These are phyloP conservation scores for Apostichopus californicus DNA, from an alignment of 35 echinoderm and acorn worm species.

Conservation along the genomic window DNA sequence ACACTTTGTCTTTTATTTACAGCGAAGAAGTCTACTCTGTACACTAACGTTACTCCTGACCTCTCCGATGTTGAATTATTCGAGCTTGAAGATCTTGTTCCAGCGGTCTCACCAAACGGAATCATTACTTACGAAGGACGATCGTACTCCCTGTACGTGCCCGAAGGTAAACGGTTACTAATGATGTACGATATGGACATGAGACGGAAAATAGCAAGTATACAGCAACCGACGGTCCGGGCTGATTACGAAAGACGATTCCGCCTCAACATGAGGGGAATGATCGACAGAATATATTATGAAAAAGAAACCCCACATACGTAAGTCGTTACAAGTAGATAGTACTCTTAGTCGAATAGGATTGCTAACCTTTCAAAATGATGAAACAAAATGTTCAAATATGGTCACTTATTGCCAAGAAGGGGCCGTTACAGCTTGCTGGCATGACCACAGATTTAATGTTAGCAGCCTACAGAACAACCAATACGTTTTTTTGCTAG, in stretches of 20 bases:
- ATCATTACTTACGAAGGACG: slow-evolving; percentile 41
- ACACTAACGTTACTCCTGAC: background rate
- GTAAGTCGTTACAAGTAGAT: background rate
- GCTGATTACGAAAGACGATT: slow-evolving; percentile 37
- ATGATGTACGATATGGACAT: slow-evolving; percentile 56
- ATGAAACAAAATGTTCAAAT: too few relatives aligned
- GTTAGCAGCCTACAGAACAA: too few relatives aligned
- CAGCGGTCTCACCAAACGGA: slow-evolving; percentile 12
- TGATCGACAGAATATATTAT: slow-evolving; percentile 27
- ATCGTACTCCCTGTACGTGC: background rate
- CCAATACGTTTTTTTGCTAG: too few relatives aligned
- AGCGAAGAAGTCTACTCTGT: background rate
- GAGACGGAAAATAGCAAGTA: slow-evolving; percentile 10
- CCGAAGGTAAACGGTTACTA: slow-evolving; percentile 34
- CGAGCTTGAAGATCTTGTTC: background rate
- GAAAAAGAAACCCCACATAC: background rate
- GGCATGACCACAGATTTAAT: too few relatives aligned
- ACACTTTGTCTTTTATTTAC: background rate
- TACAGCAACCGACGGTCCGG: slow-evolving; percentile 1
- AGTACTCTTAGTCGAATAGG: too few relatives aligned
- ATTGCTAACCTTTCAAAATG: too few relatives aligned
- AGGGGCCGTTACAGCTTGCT: too few relatives aligned
- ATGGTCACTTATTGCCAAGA: too few relatives aligned
- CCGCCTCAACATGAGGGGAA: slow-evolving; percentile 24
- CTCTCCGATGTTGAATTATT: background rate